Base-by-base conservation (phyloP, 1,140 invertebrate genomes). In the Aphidius gifuensis region DNA sequence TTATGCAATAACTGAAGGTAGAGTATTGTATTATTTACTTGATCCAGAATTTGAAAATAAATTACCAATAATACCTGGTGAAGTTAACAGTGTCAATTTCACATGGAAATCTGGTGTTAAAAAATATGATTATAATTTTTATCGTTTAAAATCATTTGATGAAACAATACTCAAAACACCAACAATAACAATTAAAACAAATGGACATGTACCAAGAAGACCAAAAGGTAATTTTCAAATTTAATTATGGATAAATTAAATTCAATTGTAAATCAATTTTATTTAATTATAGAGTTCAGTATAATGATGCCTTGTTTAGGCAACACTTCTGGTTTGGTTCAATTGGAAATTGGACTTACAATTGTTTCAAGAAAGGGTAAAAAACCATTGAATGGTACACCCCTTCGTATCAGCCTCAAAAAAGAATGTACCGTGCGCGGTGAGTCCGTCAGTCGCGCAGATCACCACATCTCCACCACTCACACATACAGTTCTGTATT, bases 361-460 rank as follows among this genome's bases (percentile, higher is more conserved):
- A 93, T 98, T 65, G 87, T 93, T 79, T 90, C 74, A 84, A 74
- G 85, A 85, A 72, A 88, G 86, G 79, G 89, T 86, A 67, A 32
- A 32, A 32, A 87, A 72, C 87, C 90, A 53, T 80, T 97, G 61
- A 88, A 91, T 72, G 94, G 93, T 69, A 97, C 93, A 70, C 94
- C 95, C 60, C 84, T 98, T 64, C 87, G 90, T 74, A 85, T 98
- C 66, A 90, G 88, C 74, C 85, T 97, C 70, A 88, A 92, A 80
- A 97, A 98, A 87, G 91, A 96, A 86, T 98, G 96, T 85, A 88
- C 90, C 79, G 88, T 92, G 83, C 88, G 90, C 87, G 91, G 91
- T 93, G 86, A 89, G 88, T 82, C 67, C 73, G 73, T 77, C 70
- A 76, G 69, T 79, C 75, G 74, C 71, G 74, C 72, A 74, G 69